A percentile compares a stretch with the other conserved stretches of the same genome.
phyloP scores from a whole-genome alignment of 2,797 vertebrate genomes.

The Arctocebus calabarensis region DNA sequence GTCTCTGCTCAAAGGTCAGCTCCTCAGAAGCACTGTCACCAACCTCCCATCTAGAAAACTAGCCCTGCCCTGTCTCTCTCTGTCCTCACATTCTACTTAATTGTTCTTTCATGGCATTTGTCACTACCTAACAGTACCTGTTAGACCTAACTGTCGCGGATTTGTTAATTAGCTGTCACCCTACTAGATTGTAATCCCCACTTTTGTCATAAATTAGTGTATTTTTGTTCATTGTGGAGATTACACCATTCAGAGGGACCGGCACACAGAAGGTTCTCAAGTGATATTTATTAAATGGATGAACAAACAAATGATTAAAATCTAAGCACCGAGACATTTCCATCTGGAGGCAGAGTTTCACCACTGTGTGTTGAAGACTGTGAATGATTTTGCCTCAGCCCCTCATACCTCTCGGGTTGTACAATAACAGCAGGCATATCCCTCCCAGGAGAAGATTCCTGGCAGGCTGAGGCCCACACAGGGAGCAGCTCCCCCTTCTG shows the following conservation, averaged over 20 bases:
- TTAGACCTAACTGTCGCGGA: background rate
- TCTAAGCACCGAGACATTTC: constrained; percentile 1
- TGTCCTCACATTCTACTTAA: background rate
- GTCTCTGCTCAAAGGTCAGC: background rate
- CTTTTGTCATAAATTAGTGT: background rate
- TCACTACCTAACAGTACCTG: background rate
- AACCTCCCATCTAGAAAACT: background rate
- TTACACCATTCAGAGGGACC: background rate
- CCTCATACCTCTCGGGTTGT: background rate
- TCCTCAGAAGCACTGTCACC: background rate
- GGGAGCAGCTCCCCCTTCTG: background rate
- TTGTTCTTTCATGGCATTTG: background rate
- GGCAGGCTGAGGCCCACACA: background rate
- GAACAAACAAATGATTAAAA: constrained; percentile 31
- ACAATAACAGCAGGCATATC: background rate
- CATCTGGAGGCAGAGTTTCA: background rate
- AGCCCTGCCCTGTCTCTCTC: background rate
- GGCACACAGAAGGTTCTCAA: background rate
- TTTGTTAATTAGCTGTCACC: background rate
- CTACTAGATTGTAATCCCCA: background rate
- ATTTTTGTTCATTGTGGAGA: background rate
- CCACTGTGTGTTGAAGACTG: background rate
- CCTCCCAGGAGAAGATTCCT: background rate
- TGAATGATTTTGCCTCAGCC: background rate
- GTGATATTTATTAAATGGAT: background rate